These are phyloP conservation scores for Drosophila nigrodunni DNA, from an alignment of 1,140 invertebrate genomes.

Conservation along the genomic window DNA sequence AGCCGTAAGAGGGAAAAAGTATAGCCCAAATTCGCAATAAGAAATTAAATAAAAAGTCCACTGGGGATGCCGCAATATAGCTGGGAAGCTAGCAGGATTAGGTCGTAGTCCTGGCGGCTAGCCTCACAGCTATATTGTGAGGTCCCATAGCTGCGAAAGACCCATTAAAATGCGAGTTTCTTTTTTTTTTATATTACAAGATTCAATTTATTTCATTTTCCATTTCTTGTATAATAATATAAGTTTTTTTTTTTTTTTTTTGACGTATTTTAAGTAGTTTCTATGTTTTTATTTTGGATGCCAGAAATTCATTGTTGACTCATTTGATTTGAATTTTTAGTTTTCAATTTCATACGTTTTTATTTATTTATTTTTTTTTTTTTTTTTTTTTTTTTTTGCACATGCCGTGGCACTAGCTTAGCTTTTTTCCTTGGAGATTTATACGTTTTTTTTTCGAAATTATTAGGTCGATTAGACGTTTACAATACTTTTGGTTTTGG, in stretches of 20 bases:
- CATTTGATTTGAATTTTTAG: conserved; percentile 42
- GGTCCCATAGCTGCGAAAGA: not conserved
- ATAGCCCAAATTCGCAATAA: conserved; percentile 11
- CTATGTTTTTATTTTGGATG: conserved; percentile 74
- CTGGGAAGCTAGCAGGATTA: conserved; percentile 10
- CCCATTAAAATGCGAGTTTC: not conserved
- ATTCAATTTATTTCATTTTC: conserved; percentile 84
- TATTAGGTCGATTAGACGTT: conserved; percentile 73
- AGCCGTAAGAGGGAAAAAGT: no score
- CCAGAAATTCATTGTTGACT: conserved; percentile 75
- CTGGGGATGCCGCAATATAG: conserved; percentile 12
- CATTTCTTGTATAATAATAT: conserved; percentile 84
- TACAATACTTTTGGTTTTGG: conserved; percentile 67
- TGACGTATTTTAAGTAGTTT: conserved; percentile 72
- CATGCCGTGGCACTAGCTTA: conserved; percentile 60
- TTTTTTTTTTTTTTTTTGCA: conserved; percentile 71
- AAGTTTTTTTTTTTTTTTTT: conserved; percentile 53
- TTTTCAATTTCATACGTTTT: no score
- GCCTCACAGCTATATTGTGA: conserved; percentile 23
- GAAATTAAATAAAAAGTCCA: not conserved
- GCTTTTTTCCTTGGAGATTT: conserved; percentile 53
- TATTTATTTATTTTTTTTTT: conserved; percentile 18
- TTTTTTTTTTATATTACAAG: conserved; percentile 78
- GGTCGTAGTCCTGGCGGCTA: not conserved
- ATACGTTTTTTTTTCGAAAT: conserved; percentile 54